Evolutionary conservation across 2,113 vertebrate species (phyloP).

Genomic region (Carettochelys insculpta): DNA sequence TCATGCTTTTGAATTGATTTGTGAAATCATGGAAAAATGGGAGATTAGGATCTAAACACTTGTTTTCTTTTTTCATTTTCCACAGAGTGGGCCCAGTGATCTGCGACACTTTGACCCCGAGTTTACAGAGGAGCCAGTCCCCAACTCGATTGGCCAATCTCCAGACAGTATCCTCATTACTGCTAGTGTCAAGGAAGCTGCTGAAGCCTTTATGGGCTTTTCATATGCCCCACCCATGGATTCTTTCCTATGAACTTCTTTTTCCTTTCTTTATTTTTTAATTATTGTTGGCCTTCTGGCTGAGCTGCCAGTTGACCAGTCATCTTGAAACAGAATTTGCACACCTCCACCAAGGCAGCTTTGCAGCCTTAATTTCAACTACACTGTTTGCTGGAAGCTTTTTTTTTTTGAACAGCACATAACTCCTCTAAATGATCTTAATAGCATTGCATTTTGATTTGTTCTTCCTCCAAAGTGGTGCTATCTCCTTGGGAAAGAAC

Average conservation of each 20-base stretch:
- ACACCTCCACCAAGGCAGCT: slow-evolving; percentile 89
- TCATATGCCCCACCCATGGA: slow-evolving; percentile 96
- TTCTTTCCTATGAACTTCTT: slow-evolving; percentile 87
- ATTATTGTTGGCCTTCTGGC: slow-evolving; percentile 72
- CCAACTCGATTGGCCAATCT: slow-evolving; percentile 93
- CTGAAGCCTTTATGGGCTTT: slow-evolving; percentile 95
- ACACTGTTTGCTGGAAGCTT: slow-evolving; percentile 78
- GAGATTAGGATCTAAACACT: background rate
- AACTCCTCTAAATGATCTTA: slow-evolving; percentile 73
- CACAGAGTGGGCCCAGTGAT: slow-evolving; percentile 93
- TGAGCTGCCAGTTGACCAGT: slow-evolving; percentile 71
- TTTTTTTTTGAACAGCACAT: slow-evolving; percentile 75
- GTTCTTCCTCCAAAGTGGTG: slow-evolving; percentile 80
- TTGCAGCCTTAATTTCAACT: slow-evolving; percentile 79
- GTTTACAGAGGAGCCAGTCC: slow-evolving; percentile 97
- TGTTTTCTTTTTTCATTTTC: background rate
- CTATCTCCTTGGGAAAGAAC: slow-evolving; percentile 74
- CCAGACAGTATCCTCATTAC: slow-evolving; percentile 92
- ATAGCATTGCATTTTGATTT: slow-evolving; percentile 66
- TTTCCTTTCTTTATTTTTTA: slow-evolving; percentile 30
- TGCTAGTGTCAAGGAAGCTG: slow-evolving; percentile 92
- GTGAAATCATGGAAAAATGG: background rate
- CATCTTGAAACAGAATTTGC: slow-evolving; percentile 85
- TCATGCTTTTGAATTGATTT: background rate
- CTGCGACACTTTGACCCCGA: slow-evolving; percentile 97